Evolutionary conservation across 1,140 invertebrate genomes (phyloP), one percentile per base, ranked within the genome.

Genomic region (Sogatella furcifera): DNA sequence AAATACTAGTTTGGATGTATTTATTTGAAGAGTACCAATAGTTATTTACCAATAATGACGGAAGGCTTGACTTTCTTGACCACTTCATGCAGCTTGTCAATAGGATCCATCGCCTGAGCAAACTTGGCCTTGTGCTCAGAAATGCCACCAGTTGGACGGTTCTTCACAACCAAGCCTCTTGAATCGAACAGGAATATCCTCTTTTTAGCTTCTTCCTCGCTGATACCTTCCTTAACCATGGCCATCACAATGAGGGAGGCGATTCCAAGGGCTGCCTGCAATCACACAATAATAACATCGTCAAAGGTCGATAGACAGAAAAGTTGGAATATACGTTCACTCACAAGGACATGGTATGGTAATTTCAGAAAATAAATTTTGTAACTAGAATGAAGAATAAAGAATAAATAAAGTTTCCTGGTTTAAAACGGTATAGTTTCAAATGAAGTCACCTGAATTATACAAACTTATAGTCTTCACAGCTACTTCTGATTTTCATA

Each of bases 181-280:
- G 84, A 84, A 64, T 87, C 83, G 3, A 85, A 78, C 75, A 84
- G 75, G 80, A 82, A 92, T 61, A 92, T 86, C 63, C 83, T 85
- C 0, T 71, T 71, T 5, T 77, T 75, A 0, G 95, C 95, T 15
- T 90, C 84, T 41, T 78, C 77, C 28, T 84, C 80, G 0, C 77
- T 73, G 0, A 85, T 72, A 1, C 93, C 92, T 73, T 93, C 89
- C 10, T 82, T 80, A 62, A 81, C 77, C 89, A 98, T 92, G 1
- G 92, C 88, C 81, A 90, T 89, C 0, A 91, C 81, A 67, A 92
- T 88, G 13, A 97, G 70, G 66, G 83, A 77, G 0, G 94, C 94
- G 67, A 95, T 95, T 55, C 95, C 93, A 17, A 94, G 72, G 0
- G 89, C 83, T 6, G 91, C 89, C 84, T 88, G 60, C 15, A 64